These are phyloP conservation scores for Clarias laeviceps DNA, from an alignment of 2,797 vertebrate genomes.

Conservation along the genomic window DNA sequence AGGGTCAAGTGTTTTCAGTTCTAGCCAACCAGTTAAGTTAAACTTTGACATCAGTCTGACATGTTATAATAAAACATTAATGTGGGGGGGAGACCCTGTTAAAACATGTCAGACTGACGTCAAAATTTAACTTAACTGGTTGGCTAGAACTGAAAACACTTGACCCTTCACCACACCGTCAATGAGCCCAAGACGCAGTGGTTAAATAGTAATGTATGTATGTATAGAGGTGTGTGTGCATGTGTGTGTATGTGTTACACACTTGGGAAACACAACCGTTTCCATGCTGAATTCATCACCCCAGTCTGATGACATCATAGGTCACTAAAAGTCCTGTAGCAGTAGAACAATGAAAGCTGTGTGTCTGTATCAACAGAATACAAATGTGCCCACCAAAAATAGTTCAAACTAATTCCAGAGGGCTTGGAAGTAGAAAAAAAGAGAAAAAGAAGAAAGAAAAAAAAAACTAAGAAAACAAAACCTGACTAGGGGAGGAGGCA, in stretches of 20 bases:
- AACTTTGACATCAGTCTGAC: conserved; percentile 57
- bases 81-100: background rate
- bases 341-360: conserved; percentile 19
- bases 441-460: background rate
- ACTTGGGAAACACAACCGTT: background rate
- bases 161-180: conserved; percentile 53
- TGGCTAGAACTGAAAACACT: conserved; percentile 54
- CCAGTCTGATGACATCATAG: conserved; percentile 26
- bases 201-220: conserved; percentile 30
- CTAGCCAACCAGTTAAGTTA: conserved; percentile 58
- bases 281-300: conserved; percentile 25
- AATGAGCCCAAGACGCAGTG: conserved; percentile 37
- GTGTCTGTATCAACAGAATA: background rate
- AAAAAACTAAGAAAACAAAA: background rate
- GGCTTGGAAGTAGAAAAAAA: background rate
- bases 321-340: conserved; percentile 6
- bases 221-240: background rate
- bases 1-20: conserved; percentile 58
- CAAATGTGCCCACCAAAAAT: conserved; percentile 8
- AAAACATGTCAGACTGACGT: conserved; percentile 44
- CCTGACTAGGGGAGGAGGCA: background rate
- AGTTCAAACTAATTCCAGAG: background rate
- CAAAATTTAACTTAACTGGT: conserved; percentile 61
- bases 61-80: too few relatives aligned
- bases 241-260: background rate